Percentiles rank a stretch among this genome's conserved stretches.
phyloP scores from a whole-genome alignment of 2,113 vertebrate genomes.

The Pluvialis apricaria region DNA sequence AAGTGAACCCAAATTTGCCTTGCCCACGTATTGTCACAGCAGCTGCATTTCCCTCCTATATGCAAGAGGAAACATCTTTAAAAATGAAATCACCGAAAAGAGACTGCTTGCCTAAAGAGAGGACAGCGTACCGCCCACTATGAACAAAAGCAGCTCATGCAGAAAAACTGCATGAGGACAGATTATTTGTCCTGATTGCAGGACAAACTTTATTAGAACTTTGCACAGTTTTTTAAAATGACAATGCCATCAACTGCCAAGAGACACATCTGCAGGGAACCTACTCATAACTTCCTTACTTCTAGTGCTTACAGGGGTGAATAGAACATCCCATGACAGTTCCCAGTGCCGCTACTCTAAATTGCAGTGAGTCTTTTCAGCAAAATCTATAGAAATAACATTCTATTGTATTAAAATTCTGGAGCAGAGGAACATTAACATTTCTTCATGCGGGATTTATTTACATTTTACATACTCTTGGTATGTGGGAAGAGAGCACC shows the following conservation, averaged over 20 bases:
- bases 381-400: background rate
- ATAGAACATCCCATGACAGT: background rate
- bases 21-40: background rate
- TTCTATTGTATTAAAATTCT: background rate
- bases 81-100: background rate
- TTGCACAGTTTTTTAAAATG: background rate
- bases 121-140: rapidly evolving
- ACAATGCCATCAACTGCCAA: background rate
- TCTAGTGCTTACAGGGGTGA: background rate
- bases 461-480: background rate
- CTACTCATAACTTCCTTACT: background rate
- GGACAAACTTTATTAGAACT: background rate
- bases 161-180: background rate
- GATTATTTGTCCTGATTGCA: background rate
- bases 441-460: background rate
- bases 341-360: background rate
- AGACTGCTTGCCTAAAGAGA: background rate
- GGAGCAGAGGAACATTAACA: background rate
- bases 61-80: background rate
- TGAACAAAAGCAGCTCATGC: background rate
- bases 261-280: background rate
- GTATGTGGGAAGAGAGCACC: background rate
- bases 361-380: background rate
- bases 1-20: background rate
- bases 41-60: background rate